phyloP scores from a whole-genome alignment of 2,888 invertebrate species.

The Notodonta ziczac region DNA sequence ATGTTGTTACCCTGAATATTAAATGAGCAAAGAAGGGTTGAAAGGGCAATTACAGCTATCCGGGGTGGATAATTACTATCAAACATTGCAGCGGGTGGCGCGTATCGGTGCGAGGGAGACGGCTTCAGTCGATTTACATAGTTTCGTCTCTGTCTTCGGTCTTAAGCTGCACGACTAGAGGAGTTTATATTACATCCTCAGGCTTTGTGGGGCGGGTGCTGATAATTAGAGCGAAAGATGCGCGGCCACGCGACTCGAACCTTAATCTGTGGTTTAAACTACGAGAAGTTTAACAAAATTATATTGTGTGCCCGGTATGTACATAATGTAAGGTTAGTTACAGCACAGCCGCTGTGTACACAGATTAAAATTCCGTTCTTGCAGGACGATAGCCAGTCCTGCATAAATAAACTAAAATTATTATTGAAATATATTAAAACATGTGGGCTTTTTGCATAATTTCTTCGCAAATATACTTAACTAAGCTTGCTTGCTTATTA shows the following conservation, averaged over 20 bases:
- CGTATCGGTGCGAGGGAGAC: constrained; percentile 38
- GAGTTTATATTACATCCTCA: constrained; percentile 56
- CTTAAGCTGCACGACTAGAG: constrained; percentile 57
- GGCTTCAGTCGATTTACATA: constrained; percentile 32
- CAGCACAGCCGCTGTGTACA: neutral
- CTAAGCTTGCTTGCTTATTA: neutral
- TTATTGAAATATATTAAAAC: neutral
- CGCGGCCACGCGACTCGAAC: constrained; percentile 74
- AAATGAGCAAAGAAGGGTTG: constrained; percentile 62
- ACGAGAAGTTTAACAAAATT: constrained; percentile 40
- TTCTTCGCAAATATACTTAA: neutral
- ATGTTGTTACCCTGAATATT: constrained; percentile 57
- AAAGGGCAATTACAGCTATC: constrained; percentile 57
- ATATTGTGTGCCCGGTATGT: constrained; percentile 26
- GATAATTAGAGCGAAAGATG: constrained; percentile 81
- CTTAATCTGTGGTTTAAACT: constrained; percentile 57
- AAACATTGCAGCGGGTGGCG: constrained; percentile 45
- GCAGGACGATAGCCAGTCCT: neutral
- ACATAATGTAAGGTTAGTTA: constrained; percentile 3
- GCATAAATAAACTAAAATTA: constrained; percentile 3
- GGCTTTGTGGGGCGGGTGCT: constrained; percentile 67
- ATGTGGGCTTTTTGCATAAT: neutral
- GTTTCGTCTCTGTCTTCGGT: constrained; percentile 39
- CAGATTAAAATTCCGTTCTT: constrained; percentile 7
- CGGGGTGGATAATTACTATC: constrained; percentile 51